Conservation (phyloP, 2,797 vertebrate genomes). For the Nannoperca obscura region DNA sequence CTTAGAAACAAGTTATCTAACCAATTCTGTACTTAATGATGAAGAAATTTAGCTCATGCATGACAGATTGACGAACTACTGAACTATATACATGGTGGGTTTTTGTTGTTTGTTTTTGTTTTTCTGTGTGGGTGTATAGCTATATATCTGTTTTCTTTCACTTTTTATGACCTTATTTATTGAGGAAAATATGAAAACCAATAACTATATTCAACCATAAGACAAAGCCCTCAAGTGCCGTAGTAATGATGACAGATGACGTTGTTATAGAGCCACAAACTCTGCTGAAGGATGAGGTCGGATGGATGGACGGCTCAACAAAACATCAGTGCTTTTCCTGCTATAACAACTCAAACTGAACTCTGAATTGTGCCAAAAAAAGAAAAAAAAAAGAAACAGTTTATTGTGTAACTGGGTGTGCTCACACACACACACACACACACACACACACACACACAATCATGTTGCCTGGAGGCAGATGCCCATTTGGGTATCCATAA, state of each 20-base stretch:
- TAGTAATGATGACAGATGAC: background rate
- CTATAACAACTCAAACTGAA: background rate
- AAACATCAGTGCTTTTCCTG: background rate
- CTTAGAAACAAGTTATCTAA: background rate
- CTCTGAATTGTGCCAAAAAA: background rate
- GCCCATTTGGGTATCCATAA: background rate
- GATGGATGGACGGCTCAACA: too few relatives aligned
- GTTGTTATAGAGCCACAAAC: background rate
- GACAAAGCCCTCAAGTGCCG: background rate
- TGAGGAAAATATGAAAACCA: background rate
- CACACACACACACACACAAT: too few relatives aligned
- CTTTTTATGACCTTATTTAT: background rate
- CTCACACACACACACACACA: too few relatives aligned
- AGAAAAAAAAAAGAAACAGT: too few relatives aligned
- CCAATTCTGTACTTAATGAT: background rate
- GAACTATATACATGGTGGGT: background rate
- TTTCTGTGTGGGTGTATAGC: background rate
- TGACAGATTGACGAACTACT: background rate
- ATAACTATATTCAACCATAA: background rate
- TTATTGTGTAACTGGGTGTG: background rate
- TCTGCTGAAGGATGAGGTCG: background rate
- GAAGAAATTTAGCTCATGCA: too few relatives aligned
- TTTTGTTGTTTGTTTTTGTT: background rate
- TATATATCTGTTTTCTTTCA: background rate
- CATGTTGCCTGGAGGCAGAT: background rate